Evolutionary conservation across 2,797 vertebrate genomes (phyloP).

Genomic region (Protosalanx chinensis): DNA sequence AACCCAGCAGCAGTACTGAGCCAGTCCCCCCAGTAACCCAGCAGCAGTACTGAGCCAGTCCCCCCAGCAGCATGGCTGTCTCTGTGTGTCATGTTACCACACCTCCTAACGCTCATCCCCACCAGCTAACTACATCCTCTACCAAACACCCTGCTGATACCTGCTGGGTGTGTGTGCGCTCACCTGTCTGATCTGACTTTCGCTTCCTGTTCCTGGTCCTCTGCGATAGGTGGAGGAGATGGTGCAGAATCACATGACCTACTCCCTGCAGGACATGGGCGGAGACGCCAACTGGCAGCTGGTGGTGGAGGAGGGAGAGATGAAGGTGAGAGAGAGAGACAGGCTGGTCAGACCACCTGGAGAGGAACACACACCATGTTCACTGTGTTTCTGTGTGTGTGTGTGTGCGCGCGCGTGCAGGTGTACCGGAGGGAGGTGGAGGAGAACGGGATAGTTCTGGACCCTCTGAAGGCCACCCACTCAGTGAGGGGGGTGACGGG

Average conservation of each 20-base stretch:
- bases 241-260: conserved; percentile 94
- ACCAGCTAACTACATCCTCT: not conserved
- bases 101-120: not conserved
- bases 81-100: not conserved
- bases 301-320: conserved; percentile 97
- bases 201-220: not conserved
- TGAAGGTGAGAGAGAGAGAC: conserved; percentile 82
- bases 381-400: not conserved
- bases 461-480: conserved; percentile 96
- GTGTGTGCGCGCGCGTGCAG: conserved; percentile 59
- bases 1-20: not conserved
- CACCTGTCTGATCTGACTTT: not conserved
- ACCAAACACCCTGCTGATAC: not conserved
- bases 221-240: conserved; percentile 90
- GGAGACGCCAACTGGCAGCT: conserved; percentile 98
- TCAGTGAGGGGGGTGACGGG: conserved; percentile 94
- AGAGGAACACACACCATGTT: not conserved
- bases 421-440: conserved; percentile 97
- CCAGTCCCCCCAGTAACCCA: not conserved
- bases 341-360: not conserved
- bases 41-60: not conserved
- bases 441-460: conserved; percentile 93
- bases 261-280: conserved; percentile 94
- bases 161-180: too few species aligned
- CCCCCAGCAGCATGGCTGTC: not conserved